Evolutionary conservation across 2,797 vertebrate genomes (phyloP).

Genomic region (Lacerta agilis): DNA sequence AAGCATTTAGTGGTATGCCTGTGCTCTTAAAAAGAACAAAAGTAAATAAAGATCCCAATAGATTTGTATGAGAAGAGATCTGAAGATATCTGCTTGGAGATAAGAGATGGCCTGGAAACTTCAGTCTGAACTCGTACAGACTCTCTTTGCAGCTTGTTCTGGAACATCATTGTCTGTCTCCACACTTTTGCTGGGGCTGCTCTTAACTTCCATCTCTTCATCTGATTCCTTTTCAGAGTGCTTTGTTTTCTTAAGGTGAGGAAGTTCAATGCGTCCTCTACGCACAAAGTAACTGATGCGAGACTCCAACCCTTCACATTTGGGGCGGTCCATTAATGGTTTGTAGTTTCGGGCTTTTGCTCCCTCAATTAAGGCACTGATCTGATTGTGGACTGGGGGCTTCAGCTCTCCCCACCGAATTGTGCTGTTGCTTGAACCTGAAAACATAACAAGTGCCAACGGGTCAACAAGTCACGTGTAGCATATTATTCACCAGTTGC

Average conservation of each 20-base stretch:
- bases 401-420: conserved; percentile 61
- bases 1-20: background rate
- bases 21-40: background rate
- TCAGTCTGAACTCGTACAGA: conserved; percentile 63
- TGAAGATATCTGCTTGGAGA: fast-evolving
- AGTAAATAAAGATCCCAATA: background rate
- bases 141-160: conserved; percentile 68
- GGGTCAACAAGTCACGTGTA: background rate
- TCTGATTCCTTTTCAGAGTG: conserved; percentile 68
- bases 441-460: background rate
- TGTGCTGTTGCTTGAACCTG: conserved; percentile 51
- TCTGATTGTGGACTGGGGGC: conserved; percentile 66
- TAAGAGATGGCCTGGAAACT: conserved; percentile 7
- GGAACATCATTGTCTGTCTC: conserved; percentile 4
- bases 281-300: conserved; percentile 90
- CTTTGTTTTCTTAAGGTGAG: conserved; percentile 65
- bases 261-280: conserved; percentile 80
- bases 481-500: background rate
- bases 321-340: conserved; percentile 87
- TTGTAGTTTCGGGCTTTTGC: conserved; percentile 86
- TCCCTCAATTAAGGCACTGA: conserved; percentile 87
- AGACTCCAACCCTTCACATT: conserved; percentile 91
- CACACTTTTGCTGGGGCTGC: conserved; percentile 21
- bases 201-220: conserved; percentile 59
- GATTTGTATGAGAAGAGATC: background rate